A percentile compares a stretch with the other conserved stretches of the same genome.
These are phyloP conservation scores for Empidonax alnorum DNA, from an alignment of 2,113 vertebrate species.

Conservation along the genomic window DNA sequence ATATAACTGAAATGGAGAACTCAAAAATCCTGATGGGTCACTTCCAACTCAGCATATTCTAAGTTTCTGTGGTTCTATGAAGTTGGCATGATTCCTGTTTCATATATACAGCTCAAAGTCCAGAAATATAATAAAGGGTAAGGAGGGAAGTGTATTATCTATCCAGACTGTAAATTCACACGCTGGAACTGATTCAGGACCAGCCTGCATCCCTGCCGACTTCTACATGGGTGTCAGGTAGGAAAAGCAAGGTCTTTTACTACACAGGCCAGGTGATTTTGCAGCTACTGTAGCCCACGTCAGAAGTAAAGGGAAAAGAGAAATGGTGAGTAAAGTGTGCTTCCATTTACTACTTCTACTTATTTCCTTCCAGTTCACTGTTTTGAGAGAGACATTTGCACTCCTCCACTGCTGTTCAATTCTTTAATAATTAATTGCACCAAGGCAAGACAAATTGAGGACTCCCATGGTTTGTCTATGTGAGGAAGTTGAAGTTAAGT, in stretches of 20 bases:
- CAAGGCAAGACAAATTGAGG: neutral
- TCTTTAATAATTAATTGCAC: neutral
- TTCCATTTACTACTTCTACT: neutral
- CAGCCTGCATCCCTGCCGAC: neutral
- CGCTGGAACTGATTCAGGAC: neutral
- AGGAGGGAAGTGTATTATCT: neutral
- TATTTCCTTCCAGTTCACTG: neutral
- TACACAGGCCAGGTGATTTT: neutral
- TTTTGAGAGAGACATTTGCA: neutral
- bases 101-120: neutral
- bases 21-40: neutral
- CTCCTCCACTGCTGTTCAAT: neutral
- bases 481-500: constrained; percentile 1
- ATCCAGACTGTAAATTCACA: neutral
- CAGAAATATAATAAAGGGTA: neutral
- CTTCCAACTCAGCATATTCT: neutral
- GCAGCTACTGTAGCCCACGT: accelerated
- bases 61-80: neutral
- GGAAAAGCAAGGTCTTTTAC: neutral
- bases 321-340: neutral
- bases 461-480: neutral
- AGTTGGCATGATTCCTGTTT: neutral
- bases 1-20: neutral
- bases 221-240: neutral
- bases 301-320: neutral